These are phyloP conservation scores for Sesamia inferens DNA, from an alignment of 2,888 invertebrate species.

Conservation along the genomic window DNA sequence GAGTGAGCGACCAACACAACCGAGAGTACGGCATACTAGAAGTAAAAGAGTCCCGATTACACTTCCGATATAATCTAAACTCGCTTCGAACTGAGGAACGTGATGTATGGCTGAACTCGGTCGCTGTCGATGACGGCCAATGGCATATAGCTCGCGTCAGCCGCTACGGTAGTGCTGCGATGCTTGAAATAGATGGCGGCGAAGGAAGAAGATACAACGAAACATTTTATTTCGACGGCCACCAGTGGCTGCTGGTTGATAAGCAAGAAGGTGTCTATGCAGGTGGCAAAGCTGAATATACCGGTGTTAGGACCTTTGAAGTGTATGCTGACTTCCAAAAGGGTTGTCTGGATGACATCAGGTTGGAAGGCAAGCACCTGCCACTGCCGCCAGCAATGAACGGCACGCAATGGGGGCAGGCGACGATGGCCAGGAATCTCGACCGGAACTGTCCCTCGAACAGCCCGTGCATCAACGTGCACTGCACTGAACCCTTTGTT, in stretches of 20 bases:
- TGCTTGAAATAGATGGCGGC: conserved; percentile 97
- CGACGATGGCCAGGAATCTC: conserved; percentile 97
- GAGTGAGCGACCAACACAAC: conserved; percentile 98
- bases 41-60: conserved; percentile 96
- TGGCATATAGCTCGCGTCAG: conserved; percentile 98
- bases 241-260: conserved; percentile 97
- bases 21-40: conserved; percentile 97
- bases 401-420: conserved; percentile 98
- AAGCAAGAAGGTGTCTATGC: conserved; percentile 98
- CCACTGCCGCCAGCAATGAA: conserved; percentile 98
- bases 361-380: conserved; percentile 98
- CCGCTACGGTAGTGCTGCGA: conserved; percentile 97
- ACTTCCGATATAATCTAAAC: conserved; percentile 98
- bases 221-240: conserved; percentile 96
- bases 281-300: conserved; percentile 98
- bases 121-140: conserved; percentile 98
- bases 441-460: conserved; percentile 98
- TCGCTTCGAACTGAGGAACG: conserved; percentile 97
- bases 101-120: conserved; percentile 96
- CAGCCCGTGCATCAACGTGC: conserved; percentile 98
- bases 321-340: conserved; percentile 98
- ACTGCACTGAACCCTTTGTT: conserved; percentile 97
- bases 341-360: conserved; percentile 93
- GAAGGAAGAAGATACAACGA: conserved; percentile 98
- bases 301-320: conserved; percentile 97